phyloP scores from a whole-genome alignment of 2,797 vertebrate species.

The Nyctibius grandis region DNA sequence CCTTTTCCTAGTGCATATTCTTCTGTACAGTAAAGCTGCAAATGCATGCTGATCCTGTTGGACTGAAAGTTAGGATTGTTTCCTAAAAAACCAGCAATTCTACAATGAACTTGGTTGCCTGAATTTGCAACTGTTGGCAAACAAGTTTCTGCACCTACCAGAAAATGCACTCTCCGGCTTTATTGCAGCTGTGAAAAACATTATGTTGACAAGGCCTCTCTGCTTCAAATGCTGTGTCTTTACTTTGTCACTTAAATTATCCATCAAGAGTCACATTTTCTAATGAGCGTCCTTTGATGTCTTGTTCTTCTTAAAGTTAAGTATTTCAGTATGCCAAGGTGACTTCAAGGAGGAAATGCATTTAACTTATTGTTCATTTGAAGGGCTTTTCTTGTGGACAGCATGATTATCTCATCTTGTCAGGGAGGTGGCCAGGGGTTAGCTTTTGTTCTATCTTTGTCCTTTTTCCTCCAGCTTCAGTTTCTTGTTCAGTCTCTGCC shows the following conservation, averaged over 20 bases:
- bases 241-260: conserved; percentile 60
- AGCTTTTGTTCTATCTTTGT: conserved; percentile 47
- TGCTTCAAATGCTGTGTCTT: conserved; percentile 37
- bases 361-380: conserved; percentile 59
- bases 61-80: neutral
- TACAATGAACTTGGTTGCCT: neutral
- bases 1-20: neutral
- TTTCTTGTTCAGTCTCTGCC: conserved; percentile 25
- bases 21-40: neutral
- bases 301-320: conserved; percentile 52
- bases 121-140: neutral
- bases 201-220: conserved; percentile 20
- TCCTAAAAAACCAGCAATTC: neutral
- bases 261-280: conserved; percentile 43
- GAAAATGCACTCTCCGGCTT: neutral
- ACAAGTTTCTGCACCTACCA: neutral
- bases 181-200: neutral
- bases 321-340: conserved; percentile 46
- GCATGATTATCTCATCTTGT: conserved; percentile 56
- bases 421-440: conserved; percentile 43
- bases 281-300: conserved; percentile 24
- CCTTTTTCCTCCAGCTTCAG: conserved; percentile 15
- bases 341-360: conserved; percentile 34
- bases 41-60: neutral
- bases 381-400: conserved; percentile 51